phyloP scores from a whole-genome alignment of 2,797 vertebrate genomes.

The Schizopygopsis pylzovi region DNA sequence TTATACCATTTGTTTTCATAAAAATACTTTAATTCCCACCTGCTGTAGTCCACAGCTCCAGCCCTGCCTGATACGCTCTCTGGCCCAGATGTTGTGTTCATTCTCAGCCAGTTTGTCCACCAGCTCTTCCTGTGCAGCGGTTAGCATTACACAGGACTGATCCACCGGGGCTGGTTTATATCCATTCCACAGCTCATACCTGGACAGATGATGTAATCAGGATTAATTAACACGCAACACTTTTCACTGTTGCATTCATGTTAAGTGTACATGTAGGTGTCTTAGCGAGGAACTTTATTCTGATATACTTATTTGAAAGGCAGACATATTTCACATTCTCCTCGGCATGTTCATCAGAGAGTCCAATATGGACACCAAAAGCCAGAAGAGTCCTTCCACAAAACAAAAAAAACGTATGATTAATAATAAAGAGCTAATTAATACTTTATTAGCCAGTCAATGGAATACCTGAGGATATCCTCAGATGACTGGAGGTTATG shows the following conservation, averaged over 20 bases:
- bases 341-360: conserved; percentile 85
- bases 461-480: conserved; percentile 86
- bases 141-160: conserved; percentile 85
- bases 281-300: neutral
- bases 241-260: neutral
- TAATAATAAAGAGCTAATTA: neutral
- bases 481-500: conserved; percentile 89
- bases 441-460: neutral
- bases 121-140: conserved; percentile 83
- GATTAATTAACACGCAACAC: neutral
- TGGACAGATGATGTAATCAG: conserved; percentile 61
- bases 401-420: conserved; percentile 24
- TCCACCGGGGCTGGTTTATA: conserved; percentile 92
- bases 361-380: conserved; percentile 87
- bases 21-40: conserved; percentile 69
- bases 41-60: conserved; percentile 92
- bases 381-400: conserved; percentile 86
- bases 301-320: conserved; percentile 87
- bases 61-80: conserved; percentile 89
- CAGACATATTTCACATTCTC: conserved; percentile 86
- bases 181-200: conserved; percentile 89
- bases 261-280: neutral
- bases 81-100: conserved; percentile 92
- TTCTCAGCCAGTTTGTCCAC: conserved; percentile 91
- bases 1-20: neutral